These are phyloP conservation scores for Pteria penguin DNA, from an alignment of 2,888 invertebrate species.

Conservation along the genomic window DNA sequence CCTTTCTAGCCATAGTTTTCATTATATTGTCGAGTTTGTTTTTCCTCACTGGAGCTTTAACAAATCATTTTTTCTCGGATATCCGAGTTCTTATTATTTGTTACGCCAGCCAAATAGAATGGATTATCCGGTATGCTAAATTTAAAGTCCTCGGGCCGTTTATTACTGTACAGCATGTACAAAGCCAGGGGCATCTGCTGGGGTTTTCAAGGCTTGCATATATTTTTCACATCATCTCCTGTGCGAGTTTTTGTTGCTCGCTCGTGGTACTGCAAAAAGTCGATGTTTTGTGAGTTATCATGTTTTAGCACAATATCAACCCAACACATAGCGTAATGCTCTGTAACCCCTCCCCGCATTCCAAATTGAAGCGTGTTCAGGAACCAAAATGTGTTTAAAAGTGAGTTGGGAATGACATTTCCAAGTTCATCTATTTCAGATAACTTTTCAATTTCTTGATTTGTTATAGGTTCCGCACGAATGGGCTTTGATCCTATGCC, in stretches of 20 bases:
- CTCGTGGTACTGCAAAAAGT: conserved; percentile 9
- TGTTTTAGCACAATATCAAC: conserved; percentile 9
- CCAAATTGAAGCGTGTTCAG: conserved; percentile 14
- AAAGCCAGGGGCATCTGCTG: not conserved
- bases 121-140: not conserved
- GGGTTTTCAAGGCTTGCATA: not conserved
- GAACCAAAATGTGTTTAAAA: conserved; percentile 14
- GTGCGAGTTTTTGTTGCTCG: conserved; percentile 18
- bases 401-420: not conserved
- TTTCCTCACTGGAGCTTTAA: not conserved
- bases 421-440: conserved; percentile 11
- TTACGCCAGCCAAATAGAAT: not conserved
- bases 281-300: not conserved
- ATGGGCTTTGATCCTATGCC: no score
- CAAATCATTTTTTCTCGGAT: not conserved
- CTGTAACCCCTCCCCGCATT: not conserved
- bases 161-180: not conserved
- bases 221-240: not conserved
- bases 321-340: not conserved
- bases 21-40: not conserved
- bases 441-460: not conserved
- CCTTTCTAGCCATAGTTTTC: not conserved
- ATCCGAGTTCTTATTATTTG: not conserved
- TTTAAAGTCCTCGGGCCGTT: not conserved
- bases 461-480: not conserved